These are phyloP conservation scores for Tipula confusa DNA, from an alignment of 2,888 invertebrate species.

Conservation along the genomic window DNA sequence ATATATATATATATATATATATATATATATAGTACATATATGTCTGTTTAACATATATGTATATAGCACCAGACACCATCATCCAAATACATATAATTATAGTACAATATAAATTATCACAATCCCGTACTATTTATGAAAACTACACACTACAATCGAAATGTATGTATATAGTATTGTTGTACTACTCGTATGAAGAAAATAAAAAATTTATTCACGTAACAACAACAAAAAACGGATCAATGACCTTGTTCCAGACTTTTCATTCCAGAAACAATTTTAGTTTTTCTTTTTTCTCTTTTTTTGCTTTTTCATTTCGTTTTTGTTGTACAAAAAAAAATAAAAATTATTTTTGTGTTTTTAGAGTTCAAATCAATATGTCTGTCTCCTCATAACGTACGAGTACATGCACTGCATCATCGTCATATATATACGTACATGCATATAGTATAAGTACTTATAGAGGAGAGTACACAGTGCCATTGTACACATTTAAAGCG, in stretches of 20 bases:
- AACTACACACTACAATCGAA: neutral
- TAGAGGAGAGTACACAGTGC: neutral
- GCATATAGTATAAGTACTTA: no score
- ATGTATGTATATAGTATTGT: neutral
- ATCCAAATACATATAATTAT: neutral
- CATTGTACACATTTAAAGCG: neutral
- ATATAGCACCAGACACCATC: neutral
- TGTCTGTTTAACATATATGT: no score
- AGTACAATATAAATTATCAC: neutral
- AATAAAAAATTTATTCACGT: neutral
- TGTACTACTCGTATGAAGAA: neutral
- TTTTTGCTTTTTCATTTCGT: neutral
- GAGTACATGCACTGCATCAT: neutral
- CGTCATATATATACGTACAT: no score
- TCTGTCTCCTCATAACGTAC: neutral
- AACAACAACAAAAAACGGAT: conserved; percentile 20
- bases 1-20: no score
- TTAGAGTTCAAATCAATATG: conserved; percentile 30
- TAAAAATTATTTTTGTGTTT: conserved; percentile 12
- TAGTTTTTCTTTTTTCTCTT: neutral
- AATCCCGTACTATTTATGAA: conserved; percentile 12
- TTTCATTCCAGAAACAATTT: conserved; percentile 26
- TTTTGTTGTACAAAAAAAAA: neutral
- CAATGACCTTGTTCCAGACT: conserved; percentile 29
- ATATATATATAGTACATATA: no score